Evolutionary conservation across 2,797 vertebrate genomes (phyloP).

Genomic region (Pangasius larnaudii): DNA sequence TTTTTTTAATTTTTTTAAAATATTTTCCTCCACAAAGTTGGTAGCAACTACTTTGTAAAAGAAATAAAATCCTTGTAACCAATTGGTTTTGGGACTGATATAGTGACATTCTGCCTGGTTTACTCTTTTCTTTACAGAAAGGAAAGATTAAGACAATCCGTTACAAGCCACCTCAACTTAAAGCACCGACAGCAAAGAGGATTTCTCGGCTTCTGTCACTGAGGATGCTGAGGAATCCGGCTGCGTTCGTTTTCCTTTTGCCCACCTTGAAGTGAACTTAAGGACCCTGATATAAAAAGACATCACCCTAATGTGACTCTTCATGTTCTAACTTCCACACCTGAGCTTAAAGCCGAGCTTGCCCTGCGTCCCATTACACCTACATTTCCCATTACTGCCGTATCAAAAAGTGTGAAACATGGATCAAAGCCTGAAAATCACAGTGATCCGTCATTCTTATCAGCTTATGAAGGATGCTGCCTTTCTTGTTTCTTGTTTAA

Average conservation of each 20-base stretch:
- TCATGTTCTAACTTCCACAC: background rate
- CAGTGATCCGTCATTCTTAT: slow-evolving; percentile 50
- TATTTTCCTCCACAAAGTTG: slow-evolving; percentile 55
- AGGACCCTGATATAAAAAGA: slow-evolving; percentile 51
- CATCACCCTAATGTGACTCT: slow-evolving; percentile 31
- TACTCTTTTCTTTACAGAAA: slow-evolving; percentile 76
- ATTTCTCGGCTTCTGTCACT: slow-evolving; percentile 68
- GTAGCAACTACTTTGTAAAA: slow-evolving; percentile 61
- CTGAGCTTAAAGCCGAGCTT: slow-evolving; percentile 34
- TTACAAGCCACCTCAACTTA: slow-evolving; percentile 76
- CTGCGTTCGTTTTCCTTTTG: slow-evolving; percentile 59
- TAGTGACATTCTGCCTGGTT: slow-evolving; percentile 78
- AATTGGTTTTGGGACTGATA: slow-evolving; percentile 76
- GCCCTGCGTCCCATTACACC: slow-evolving; percentile 42
- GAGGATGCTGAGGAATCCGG: slow-evolving; percentile 70
- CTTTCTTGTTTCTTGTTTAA: slow-evolving; percentile 40
- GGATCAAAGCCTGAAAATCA: slow-evolving; percentile 59
- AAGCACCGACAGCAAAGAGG: slow-evolving; percentile 83
- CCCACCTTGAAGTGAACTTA: slow-evolving; percentile 67
- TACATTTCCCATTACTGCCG: slow-evolving; percentile 36
- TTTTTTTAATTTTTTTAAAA: slow-evolving; percentile 34
- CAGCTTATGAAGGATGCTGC: slow-evolving; percentile 30
- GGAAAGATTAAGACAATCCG: slow-evolving; percentile 81
- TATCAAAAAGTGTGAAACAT: slow-evolving; percentile 42
- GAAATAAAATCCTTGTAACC: slow-evolving; percentile 73